Evolutionary conservation across 2,113 vertebrate genomes (phyloP), one percentile per base, ranked within the genome.

Genomic region (Amblyopsis rosae): DNA sequence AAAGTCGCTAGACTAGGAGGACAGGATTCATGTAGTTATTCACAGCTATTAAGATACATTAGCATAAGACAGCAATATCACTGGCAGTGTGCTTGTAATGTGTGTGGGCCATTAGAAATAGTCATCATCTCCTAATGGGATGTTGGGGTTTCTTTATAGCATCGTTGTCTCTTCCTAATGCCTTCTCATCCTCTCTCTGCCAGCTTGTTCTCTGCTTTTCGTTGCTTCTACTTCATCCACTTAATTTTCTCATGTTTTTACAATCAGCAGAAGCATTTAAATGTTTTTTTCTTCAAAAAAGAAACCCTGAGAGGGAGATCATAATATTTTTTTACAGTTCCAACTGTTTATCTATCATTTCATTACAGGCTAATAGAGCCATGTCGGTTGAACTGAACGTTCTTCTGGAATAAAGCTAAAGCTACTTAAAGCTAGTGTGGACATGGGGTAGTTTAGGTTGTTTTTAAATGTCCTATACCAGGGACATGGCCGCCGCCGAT

Each of bases 41-140:
- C 50, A 54, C 59, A 46, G 48, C 67, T 60, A 12, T 62, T 67
- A 10, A 62, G 68, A 41, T 12, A 11, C 13, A 67, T 67, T 58
- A 55, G 50, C 26, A 32, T 63, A 32, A 63, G 47, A 48, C 12
- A 62, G 26, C 16, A 19, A 11, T 46, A 58, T 16, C 55, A 11
- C 50, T 57, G 26, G 10, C 64, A 46, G 32, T 9, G 12, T 19
- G 12, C n/a, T 46, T 54, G 16, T 10, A 12, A 10, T 26, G 46
- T 50, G 55, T 13, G 10, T 48, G 45, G 19, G 17, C 56, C 55
- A 50, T 68, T 68, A 68, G 65, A 32, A 16, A 32, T 26, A 12
- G 17, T 19, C 65, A 59, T 16, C 46, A 57, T 57, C 65, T 57
- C 33, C 53, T 66, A 55, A 56, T 56, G 64, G 50, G 9, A 57